phyloP scores from a whole-genome alignment of 2,113 vertebrate species.

The Thalassarche chlororhynchos region DNA sequence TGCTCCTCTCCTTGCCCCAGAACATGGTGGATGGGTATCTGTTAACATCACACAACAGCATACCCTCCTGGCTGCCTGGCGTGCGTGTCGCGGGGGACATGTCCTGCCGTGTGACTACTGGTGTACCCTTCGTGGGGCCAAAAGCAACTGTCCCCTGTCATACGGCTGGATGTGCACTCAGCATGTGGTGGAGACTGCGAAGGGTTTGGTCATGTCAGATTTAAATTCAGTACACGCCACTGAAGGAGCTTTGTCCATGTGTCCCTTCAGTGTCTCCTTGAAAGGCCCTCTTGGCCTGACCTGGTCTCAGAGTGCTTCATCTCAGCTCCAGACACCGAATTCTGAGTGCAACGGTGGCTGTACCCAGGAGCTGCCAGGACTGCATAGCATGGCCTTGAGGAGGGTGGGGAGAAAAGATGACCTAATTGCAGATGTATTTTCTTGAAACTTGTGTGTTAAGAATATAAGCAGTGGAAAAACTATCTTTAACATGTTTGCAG shows the following conservation, averaged over 20 bases:
- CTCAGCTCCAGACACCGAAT: neutral
- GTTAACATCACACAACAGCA: rapidly evolving
- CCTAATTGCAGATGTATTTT: neutral
- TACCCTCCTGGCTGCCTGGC: neutral
- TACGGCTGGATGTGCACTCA: neutral
- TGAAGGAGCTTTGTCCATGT: neutral
- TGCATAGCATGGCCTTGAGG: neutral
- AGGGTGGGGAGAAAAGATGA: neutral
- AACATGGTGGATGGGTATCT: neutral
- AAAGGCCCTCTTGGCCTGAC: neutral
- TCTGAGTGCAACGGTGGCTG: neutral
- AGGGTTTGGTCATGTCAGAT: neutral
- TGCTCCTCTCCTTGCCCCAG: neutral
- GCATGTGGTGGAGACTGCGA: neutral
- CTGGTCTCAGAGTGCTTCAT: neutral
- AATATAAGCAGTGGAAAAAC: neutral
- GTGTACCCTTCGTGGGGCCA: neutral
- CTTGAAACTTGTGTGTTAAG: neutral
- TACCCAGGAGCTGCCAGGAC: neutral
- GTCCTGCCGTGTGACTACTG: too few relatives aligned
- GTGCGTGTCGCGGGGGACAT: rapidly evolving
- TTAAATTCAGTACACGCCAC: neutral
- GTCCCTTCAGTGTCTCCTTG: neutral
- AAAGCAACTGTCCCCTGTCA: neutral
- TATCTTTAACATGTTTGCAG: neutral